These are phyloP conservation scores for Sebastes vulpes DNA, from an alignment of 2,797 vertebrate genomes.

Conservation along the genomic window DNA sequence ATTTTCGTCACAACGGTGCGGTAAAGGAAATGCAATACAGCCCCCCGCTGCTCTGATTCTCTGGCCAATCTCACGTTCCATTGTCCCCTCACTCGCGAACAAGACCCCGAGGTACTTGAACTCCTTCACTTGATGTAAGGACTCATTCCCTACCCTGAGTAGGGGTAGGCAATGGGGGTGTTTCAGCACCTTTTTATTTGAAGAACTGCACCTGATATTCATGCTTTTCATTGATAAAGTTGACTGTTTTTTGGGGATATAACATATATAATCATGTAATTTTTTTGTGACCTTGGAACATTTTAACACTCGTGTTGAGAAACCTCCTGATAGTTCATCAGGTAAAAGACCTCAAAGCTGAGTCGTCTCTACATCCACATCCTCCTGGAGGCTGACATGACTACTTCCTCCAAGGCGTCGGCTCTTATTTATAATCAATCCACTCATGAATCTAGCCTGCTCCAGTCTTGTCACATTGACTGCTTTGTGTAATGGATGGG, in stretches of 20 bases:
- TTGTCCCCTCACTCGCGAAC: too few relatives aligned
- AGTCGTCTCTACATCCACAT: neutral
- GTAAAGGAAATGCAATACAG: fast-evolving
- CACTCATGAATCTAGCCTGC: neutral
- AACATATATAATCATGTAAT: neutral
- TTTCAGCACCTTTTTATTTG: neutral
- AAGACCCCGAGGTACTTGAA: too few relatives aligned
- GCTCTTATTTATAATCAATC: neutral
- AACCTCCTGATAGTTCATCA: neutral
- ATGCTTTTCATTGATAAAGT: neutral
- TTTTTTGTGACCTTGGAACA: neutral
- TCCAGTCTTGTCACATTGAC: neutral
- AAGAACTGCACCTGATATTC: neutral
- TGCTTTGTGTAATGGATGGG: conserved; percentile 23
- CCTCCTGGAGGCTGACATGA: neutral
- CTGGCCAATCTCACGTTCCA: too few relatives aligned
- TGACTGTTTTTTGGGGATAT: neutral
- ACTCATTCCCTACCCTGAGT: too few relatives aligned
- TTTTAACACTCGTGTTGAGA: neutral
- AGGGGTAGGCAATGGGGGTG: neutral
- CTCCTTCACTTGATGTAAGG: too few relatives aligned
- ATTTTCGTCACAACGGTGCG: fast-evolving
- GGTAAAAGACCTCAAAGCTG: neutral
- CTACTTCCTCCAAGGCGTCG: neutral
- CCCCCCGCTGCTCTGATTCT: fast-evolving